Base-by-base conservation (phyloP, 1,140 invertebrate species). In the Kradibia gibbosae region DNA sequence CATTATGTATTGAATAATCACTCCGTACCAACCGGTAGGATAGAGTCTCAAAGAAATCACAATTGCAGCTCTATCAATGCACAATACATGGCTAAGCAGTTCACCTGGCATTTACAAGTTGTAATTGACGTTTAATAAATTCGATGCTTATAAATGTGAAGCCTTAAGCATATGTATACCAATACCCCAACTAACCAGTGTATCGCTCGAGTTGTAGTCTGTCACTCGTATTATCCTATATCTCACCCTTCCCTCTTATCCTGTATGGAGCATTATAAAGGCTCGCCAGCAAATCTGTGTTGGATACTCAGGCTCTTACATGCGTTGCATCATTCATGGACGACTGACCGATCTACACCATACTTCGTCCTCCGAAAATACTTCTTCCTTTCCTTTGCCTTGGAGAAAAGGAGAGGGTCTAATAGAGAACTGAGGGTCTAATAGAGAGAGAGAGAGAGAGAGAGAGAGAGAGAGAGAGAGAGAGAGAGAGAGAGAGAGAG, bases 301-400 rank as follows among this genome's bases (percentile, higher is more conserved):
- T n/a, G 34, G 55, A 25, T 31, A 45, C 55, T 42, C n/a, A 22
- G 36, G 5, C 17, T 57, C 36, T 55, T 42, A n/a, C 45, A 55
- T 17, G 31, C 50, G 42, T 65, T 80, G 55, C 71, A 74, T 74
- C 50, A 80, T 74, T 74, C 53, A 80, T 80, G 39, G 8, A 17
- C n/a, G 8, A 48, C 11, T 45, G 20, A 20, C 11, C 31, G 5
- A 31, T 20, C 28, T 17, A 62, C 31, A 17, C 15, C 8, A 31
- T 60, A 60, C 25, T 60, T 31, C 3, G 28, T 20, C 53, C 22
- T 65, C 13, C 22, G 20, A 71, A 39, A 11, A 10, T 28, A 28
- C n/a, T 72, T 13, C 45, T 25, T 36, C 36, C 42, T 45, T 13
- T 39, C 36, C 36, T 53, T 75, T 8, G n/a, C n/a, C n/a, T 60